Base-by-base conservation (phyloP, 1,140 invertebrate species). In the Chironomus tepperi region DNA sequence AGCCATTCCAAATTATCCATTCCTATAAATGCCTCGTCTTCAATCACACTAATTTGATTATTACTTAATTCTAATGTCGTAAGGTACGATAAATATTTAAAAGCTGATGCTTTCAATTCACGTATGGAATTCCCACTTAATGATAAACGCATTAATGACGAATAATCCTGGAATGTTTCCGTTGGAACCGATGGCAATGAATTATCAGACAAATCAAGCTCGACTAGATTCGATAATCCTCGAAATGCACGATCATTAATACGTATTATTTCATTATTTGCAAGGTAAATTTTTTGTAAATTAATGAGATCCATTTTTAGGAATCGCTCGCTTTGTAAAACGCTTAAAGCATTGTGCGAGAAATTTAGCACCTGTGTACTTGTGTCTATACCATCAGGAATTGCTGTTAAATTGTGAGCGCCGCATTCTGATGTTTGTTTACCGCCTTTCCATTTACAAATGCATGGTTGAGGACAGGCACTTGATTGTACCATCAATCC, bases 381-480 rank as follows among this genome's bases (percentile, higher is more conserved):
- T n/a, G 91, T 88, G 77, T 94, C 90, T 77, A 97, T 89, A 34
- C 91, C 90, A 76, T 88, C 87, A 0, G 95, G 95, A 65, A 94
- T 88, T 6, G 87, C 84, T 57, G 88, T 87, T n/a, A 94, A 83
- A 43, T 87, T 87, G 80, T 90, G 89, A 70, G 90, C 88, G 10
- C 89, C 86, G 83, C 94, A 96, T 80, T 96, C 93, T 3, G 95
- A 93, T 75, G 91, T 93, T 79, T 94, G 89, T 80, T 96, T 96
- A 1, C 94, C 94, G 79, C 90, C 89, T 81, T 95, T 96, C 94
- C 94, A 96, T 79, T 94, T 95, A 84, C 94, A 96, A 10, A 87
- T 84, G 81, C 94, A 96, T 64, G 87, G 86, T 1, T 83, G 79
- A 0, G 93, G 93, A 80, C 94, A 96, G 16, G 86, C 86, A 43